phyloP scores from a whole-genome alignment of 1,140 invertebrate genomes.

The Drosophila serrata region DNA sequence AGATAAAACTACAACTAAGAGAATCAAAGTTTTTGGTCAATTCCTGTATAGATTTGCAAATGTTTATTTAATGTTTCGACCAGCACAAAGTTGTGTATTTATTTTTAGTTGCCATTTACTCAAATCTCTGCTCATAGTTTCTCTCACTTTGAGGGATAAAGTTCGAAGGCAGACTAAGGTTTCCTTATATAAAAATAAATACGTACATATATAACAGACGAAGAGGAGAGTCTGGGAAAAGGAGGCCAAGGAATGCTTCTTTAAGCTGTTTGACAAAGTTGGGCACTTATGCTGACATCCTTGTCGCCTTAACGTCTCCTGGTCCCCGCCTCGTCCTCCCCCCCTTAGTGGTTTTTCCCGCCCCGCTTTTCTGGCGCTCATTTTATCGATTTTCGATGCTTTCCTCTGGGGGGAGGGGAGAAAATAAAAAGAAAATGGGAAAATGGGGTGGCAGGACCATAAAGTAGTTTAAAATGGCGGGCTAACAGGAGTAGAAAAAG shows the following conservation, averaged over 20 bases:
- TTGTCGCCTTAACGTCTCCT: slow-evolving; percentile 2
- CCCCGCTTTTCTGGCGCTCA: slow-evolving; percentile 8
- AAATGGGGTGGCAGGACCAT: not conserved
- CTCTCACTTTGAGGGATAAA: not conserved
- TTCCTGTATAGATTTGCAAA: slow-evolving; percentile 21
- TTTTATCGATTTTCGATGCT: slow-evolving; percentile 68
- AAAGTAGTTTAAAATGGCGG: slow-evolving; percentile 16
- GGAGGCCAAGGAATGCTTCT: slow-evolving; percentile 18
- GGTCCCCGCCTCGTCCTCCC: no score
- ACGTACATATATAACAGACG: not conserved
- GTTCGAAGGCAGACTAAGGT: not conserved
- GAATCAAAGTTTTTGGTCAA: not conserved
- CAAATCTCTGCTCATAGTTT: slow-evolving; percentile 18
- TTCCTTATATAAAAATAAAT: not conserved
- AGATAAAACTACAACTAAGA: not conserved
- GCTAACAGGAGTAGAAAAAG: not conserved
- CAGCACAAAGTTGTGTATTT: slow-evolving; percentile 19
- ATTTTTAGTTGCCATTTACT: not conserved
- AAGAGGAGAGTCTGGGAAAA: not conserved
- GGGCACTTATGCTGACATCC: slow-evolving; percentile 49
- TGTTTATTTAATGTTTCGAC: slow-evolving; percentile 33
- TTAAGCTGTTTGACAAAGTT: slow-evolving; percentile 51
- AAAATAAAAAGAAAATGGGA: no score
- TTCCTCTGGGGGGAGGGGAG: not conserved
- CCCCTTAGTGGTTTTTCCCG: not conserved